Conservation (phyloP, 2,888 invertebrate species). For the Drosophila neonasuta region DNA sequence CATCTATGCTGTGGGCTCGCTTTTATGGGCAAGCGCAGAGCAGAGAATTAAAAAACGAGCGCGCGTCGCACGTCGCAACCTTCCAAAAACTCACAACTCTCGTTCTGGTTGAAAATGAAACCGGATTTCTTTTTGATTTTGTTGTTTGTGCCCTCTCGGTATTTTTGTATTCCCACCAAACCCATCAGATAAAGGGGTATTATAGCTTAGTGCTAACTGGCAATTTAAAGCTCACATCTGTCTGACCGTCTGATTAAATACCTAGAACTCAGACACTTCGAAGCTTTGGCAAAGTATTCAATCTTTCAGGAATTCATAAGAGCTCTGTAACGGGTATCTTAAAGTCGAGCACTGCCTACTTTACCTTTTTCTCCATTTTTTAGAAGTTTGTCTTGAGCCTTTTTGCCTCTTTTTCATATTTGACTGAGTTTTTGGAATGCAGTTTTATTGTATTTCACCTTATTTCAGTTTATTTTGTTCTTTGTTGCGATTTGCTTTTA, state of each 20-base stretch:
- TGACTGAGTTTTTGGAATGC: slow-evolving; percentile 74
- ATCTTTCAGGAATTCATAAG: too few relatives aligned
- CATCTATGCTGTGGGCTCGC: slow-evolving; percentile 50
- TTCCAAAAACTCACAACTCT: slow-evolving; percentile 54
- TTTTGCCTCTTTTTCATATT: slow-evolving; percentile 52
- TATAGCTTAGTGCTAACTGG: neutral
- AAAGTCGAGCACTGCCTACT: neutral
- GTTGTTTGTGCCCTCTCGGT: slow-evolving; percentile 9
- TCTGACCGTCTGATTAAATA: too few relatives aligned
- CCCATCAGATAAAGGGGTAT: neutral
- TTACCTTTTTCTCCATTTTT: slow-evolving; percentile 32
- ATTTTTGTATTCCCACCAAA: slow-evolving; percentile 15
- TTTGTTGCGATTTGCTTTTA: slow-evolving; percentile 27
- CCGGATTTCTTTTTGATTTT: slow-evolving; percentile 74
- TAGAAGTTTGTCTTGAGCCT: slow-evolving; percentile 68
- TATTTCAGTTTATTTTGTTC: slow-evolving; percentile 48
- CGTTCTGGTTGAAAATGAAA: slow-evolving; percentile 78
- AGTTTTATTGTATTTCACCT: slow-evolving; percentile 61
- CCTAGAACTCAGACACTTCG: too few relatives aligned
- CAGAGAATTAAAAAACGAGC: slow-evolving; percentile 50
- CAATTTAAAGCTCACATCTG: too few relatives aligned
- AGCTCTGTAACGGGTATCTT: neutral
- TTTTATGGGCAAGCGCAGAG: slow-evolving; percentile 60
- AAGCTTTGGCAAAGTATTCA: too few relatives aligned
- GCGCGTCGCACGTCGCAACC: slow-evolving; percentile 39